Conservation (phyloP, 64 coral and sea anemone species). For the Montipora efflorescens region DNA sequence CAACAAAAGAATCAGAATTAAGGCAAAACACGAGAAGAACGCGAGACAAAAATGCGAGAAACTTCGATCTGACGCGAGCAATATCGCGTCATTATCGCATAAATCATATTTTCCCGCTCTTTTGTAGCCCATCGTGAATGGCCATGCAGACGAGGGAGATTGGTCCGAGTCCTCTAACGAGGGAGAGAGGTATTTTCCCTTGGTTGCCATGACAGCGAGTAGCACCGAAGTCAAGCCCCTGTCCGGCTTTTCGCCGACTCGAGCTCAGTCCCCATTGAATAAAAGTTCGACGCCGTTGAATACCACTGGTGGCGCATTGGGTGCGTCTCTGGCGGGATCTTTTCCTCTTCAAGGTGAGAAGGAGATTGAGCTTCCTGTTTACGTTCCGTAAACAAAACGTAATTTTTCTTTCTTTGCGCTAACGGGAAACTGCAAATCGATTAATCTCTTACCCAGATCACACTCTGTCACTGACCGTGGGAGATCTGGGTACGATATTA, state of each 20-base stretch:
- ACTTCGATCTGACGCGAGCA: too few relatives aligned
- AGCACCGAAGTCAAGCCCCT: conserved; percentile 6
- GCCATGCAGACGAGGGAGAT: conserved; percentile 74
- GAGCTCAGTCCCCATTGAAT: conserved; percentile 60
- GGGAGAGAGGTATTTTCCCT: conserved; percentile 31
- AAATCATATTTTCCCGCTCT: neutral
- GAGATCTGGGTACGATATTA: too few relatives aligned
- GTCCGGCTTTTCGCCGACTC: conserved; percentile 5
- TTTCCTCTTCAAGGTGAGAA: conserved; percentile 63
- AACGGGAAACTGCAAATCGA: too few relatives aligned
- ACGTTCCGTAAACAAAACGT: too few relatives aligned
- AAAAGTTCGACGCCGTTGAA: conserved; percentile 40
- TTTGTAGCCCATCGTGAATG: conserved; percentile 66
- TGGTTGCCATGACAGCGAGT: conserved; percentile 49
- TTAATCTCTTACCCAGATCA: too few relatives aligned
- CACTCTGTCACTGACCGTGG: too few relatives aligned
- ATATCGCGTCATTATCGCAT: neutral
- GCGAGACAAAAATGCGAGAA: too few relatives aligned
- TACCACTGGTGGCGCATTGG: conserved; percentile 40
- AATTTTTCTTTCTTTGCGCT: too few relatives aligned
- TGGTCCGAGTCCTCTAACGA: conserved; percentile 93
- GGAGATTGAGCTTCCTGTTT: too few relatives aligned
- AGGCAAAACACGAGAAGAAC: too few relatives aligned
- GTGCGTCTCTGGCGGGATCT: conserved; percentile 42
- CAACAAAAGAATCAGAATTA: too few relatives aligned